Base-by-base conservation (phyloP, 2,113 vertebrate species). In the Xenopus laevis region DNA sequence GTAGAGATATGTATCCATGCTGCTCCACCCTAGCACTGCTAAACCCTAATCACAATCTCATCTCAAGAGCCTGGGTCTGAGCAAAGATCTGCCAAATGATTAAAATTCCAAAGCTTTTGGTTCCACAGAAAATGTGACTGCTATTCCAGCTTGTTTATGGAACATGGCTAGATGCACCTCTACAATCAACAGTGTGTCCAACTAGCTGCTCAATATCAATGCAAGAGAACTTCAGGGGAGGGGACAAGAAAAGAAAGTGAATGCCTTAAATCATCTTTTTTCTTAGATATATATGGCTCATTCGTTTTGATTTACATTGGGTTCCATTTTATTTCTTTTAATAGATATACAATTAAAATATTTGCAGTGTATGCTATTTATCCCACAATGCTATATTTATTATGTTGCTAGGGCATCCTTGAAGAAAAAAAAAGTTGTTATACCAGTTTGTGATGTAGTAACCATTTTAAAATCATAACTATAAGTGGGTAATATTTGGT, bases 391-490 rank as follows among this genome's bases (percentile, higher is more conserved):
- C 87, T 90, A 81, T 86, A 86, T 88, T 88, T 89, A 87, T 89
- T 92, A 86, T 91, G 87, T 92, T 92, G 89, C 86, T 90, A 94
- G 90, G 90, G 90, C 87, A 88, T 89, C 90, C 87, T 90, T 86
- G 78, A 85, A 27, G 23, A 27, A 27, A 85, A 55, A 55, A 55
- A 55, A 30, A 79, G 78, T 86, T 82, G 85, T 89, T 90, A 84
- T 83, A 79, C 85, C 86, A 84, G 79, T 86, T 27, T 86, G 88
- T 89, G 86, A 88, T 82, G 86, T 81, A 86, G 84, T 88, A 86
- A 84, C 79, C 84, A 83, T 81, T 88, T 83, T 84, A 81, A 86
- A 90, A 87, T 78, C 80, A 82, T 86, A 87, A 87, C 84, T 87
- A 87, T 88, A 83, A 86, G 87, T 87, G 89, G 86, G 86, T 84